Base-by-base conservation (phyloP, 2,888 invertebrate genomes). In the Plebejus anna region DNA sequence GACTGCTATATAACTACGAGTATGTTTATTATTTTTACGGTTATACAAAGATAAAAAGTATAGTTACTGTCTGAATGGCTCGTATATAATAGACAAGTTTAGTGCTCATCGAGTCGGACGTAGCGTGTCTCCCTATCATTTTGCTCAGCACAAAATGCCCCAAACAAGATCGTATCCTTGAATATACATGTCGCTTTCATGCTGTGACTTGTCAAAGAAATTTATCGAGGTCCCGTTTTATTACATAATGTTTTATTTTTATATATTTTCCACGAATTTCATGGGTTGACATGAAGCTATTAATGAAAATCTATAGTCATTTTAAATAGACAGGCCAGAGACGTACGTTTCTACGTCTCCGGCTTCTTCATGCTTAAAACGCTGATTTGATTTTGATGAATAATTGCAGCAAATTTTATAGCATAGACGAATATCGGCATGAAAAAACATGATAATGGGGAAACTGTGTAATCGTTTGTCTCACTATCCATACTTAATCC, bases 201-300 rank as follows among this genome's bases (percentile, higher is more conserved):
- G 81, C 80, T 81, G 78, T 79, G 80, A 78, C 78, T 83, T 85
- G 87, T 86, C 87, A 83, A 81, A 81, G 79, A 82, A 86, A 90
- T 89, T 89, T 89, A 89, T 89, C 86, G 86, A 87, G 47, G 51
- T n/a, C 51, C n/a, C 4, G 51, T 32, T 47, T 47, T 72, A 72
- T 28, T 13, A 28, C 7, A 16, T 55, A 51, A 22, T 42, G 22
- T 55, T 4, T 55, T 42, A 28, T 72, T 42, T 71, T 71, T n/a
- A 42, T 42, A 42, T 70, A 7, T 22, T 36, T 70, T 7, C 7
- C 16, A 38, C 38, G 38, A 38, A 1, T 70, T 6, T 7, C 59
- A 59, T 22, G 59, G 9, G 32, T 32, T 66, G 32, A 11, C 28
- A 61, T 61, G 9, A 47, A 11, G 9, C 11, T 42, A 7, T 42